Conservation (phyloP, 2,113 vertebrate species). For the Peucedramus taeniatus region DNA sequence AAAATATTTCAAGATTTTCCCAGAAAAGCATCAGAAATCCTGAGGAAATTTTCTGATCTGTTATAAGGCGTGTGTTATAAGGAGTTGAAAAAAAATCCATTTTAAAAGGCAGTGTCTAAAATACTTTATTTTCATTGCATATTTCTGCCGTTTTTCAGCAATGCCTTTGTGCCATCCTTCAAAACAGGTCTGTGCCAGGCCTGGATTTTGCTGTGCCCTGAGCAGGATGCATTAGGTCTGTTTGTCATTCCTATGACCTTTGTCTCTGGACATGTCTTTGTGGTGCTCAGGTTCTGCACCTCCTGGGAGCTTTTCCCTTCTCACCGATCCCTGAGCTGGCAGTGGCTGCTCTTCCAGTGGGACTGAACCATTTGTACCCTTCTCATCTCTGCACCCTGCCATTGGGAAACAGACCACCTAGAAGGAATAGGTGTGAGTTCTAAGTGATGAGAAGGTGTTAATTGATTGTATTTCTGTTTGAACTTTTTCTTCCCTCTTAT, state of each 20-base stretch:
- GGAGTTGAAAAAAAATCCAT: background rate
- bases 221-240: background rate
- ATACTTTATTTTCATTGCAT: background rate
- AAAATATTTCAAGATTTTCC: background rate
- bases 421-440: background rate
- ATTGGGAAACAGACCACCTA: background rate
- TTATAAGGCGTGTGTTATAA: background rate
- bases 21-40: background rate
- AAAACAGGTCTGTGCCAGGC: background rate
- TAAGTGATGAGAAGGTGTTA: background rate
- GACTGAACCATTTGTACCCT: background rate
- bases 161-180: background rate
- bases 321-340: background rate
- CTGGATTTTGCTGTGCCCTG: background rate
- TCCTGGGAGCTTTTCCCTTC: background rate
- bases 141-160: background rate
- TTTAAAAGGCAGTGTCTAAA: background rate
- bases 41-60: background rate
- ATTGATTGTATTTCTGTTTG: background rate
- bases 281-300: background rate
- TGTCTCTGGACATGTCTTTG: background rate
- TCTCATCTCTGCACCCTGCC: background rate
- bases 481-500: background rate
- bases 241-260: background rate
- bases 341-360: accelerated